These are phyloP conservation scores for Diorhabda carinulata DNA, from an alignment of 1,140 invertebrate genomes.

Conservation along the genomic window DNA sequence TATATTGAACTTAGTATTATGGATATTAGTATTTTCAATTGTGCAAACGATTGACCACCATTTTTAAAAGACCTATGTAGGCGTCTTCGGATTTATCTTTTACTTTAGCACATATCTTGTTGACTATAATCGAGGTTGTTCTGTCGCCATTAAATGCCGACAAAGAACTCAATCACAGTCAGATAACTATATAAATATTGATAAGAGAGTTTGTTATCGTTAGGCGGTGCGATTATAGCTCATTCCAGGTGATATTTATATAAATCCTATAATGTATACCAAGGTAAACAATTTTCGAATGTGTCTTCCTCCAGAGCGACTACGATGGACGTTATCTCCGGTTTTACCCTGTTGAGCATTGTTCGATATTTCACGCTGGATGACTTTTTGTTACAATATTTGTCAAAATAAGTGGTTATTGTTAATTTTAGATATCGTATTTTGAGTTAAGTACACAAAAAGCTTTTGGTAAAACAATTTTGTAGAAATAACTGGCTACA, in stretches of 20 bases:
- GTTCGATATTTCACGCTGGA: not conserved
- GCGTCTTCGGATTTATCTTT: constrained; percentile 21
- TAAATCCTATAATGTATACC: not conserved
- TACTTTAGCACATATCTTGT: constrained; percentile 32
- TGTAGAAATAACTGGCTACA: not conserved
- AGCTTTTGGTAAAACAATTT: too few relatives aligned
- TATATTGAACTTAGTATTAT: too few relatives aligned
- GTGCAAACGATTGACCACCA: not conserved
- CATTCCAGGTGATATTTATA: constrained; percentile 24
- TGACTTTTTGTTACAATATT: not conserved
- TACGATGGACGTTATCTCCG: not conserved
- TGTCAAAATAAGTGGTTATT: not conserved
- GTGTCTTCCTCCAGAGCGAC: not conserved
- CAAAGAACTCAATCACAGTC: constrained; percentile 34
- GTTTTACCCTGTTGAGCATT: constrained; percentile 1
- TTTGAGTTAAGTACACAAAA: too few relatives aligned
- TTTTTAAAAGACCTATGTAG: not conserved
- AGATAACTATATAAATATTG: constrained; percentile 33
- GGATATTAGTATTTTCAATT: not conserved
- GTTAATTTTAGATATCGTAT: not conserved
- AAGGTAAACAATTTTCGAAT: constrained; percentile 24
- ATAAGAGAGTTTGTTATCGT: constrained; percentile 32
- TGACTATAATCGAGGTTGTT: constrained; percentile 29
- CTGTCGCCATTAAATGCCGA: constrained; percentile 35
- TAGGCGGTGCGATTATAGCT: constrained; percentile 26